These are phyloP conservation scores for Colletes latitarsis DNA, from an alignment of 1,140 invertebrate genomes.

Conservation along the genomic window DNA sequence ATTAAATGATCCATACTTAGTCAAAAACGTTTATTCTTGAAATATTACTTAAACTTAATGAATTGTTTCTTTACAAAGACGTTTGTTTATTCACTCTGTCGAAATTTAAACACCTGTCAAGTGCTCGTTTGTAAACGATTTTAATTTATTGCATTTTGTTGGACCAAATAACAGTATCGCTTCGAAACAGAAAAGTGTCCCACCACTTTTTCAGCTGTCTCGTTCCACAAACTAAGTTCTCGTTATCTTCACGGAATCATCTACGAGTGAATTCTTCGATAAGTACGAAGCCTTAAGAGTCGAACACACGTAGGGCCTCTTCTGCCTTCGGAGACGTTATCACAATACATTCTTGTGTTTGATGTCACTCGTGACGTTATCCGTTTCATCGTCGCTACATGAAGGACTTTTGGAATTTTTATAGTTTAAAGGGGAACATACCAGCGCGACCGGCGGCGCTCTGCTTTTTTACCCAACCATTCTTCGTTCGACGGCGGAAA, in stretches of 20 bases:
- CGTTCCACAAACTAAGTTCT: too few relatives aligned
- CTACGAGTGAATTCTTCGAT: background rate
- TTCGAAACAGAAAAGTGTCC: background rate
- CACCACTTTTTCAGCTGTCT: background rate
- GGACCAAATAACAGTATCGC: too few relatives aligned
- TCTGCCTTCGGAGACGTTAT: background rate
- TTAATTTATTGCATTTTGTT: too few relatives aligned
- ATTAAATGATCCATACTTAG: too few relatives aligned
- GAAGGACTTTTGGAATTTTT: background rate
- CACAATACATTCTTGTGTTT: slow-evolving; percentile 6
- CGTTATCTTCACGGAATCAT: background rate
- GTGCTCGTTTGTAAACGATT: too few relatives aligned
- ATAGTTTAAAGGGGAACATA: background rate
- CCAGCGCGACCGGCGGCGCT: too few relatives aligned
- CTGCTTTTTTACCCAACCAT: background rate
- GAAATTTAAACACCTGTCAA: too few relatives aligned
- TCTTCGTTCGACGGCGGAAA: background rate
- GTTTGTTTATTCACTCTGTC: too few relatives aligned
- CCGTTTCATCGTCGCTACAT: background rate
- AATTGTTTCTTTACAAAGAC: too few relatives aligned
- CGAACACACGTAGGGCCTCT: background rate
- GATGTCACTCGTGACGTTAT: background rate
- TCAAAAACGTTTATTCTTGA: too few relatives aligned
- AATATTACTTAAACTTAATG: too few relatives aligned
- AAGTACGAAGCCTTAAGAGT: background rate